Base-by-base conservation (phyloP, 2,797 vertebrate genomes). In the Pagetopsis macropterus region DNA sequence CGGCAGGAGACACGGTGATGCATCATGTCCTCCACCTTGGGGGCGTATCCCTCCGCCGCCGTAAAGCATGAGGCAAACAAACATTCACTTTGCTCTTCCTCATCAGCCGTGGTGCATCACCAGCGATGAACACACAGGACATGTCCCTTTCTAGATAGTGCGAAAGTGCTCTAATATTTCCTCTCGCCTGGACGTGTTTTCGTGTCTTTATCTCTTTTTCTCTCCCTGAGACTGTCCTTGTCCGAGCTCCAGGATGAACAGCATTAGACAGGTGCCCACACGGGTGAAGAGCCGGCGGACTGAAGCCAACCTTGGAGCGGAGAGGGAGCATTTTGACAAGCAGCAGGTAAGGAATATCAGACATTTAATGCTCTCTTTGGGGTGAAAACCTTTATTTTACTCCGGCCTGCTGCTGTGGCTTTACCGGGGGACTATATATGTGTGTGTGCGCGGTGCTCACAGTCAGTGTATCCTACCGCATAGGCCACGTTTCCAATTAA, bases 271-370 rank as follows among this genome's bases (percentile, higher is more conserved):
- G 87, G 96, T 97, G 76, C 96, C 96, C 48, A 92, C 96, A 13
- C 92, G 95, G 88, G 96, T 97, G 90, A 96, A 96, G 74, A 95
- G 70, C 92, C 93, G 91, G 82, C 93, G 96, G 84, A 91, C 91
- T 2, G 97, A 96, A 67, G 95, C 95, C 84, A 95, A 89, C 81
- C 90, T 98, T 73, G 97, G 97, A 79, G 97, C 96, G 27, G 97
- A 98, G 91, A 94, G 95, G 85, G 97, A 98, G 79, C 96, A 98
- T 86, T 98, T 99, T 90, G 97, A 98, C 88, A 97, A 96, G 81
- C 96, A 93, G 89, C 97, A 99, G 97, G 97, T 96, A 93, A 93
- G 94, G 92, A 93, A 70, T 15, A n/a, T 48, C 0, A 51, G 10
- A 21, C 9, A 8, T 11, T 61, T 54, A n/a, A 12, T 21, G 41